Conservation (phyloP, 2,113 vertebrate species). For the Theropithecus gelada region DNA sequence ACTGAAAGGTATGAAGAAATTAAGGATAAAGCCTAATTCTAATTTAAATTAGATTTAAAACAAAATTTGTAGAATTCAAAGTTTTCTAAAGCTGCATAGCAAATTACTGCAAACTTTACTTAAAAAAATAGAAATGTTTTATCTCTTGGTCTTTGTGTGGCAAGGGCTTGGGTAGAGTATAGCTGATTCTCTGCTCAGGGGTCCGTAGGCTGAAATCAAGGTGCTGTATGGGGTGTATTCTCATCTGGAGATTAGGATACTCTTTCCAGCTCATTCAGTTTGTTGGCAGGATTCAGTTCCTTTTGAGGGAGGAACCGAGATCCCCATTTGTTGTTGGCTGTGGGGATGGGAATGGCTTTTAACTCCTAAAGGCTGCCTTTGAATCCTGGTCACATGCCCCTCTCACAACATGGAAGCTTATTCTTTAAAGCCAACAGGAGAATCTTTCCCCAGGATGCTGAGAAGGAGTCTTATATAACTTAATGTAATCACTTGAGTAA, state of each 20-base stretch:
- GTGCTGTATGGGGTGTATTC: not conserved
- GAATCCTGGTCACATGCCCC: not conserved
- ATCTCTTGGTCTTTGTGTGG: not conserved
- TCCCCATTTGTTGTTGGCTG: not conserved
- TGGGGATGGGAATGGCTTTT: not conserved
- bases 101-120: not conserved
- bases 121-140: not conserved
- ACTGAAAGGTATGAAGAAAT: constrained; percentile 8
- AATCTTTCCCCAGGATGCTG: not conserved
- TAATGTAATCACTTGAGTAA: not conserved
- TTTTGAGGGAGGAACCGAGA: not conserved
- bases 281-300: not conserved
- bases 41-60: not conserved
- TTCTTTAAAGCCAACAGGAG: not conserved
- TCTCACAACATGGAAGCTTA: not conserved
- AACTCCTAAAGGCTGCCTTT: not conserved
- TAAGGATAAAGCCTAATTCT: not conserved
- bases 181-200: not conserved
- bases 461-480: not conserved
- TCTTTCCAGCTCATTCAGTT: not conserved
- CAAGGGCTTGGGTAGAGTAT: not conserved
- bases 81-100: not conserved
- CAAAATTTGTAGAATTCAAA: not conserved
- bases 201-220: not conserved
- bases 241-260: not conserved